These are phyloP conservation scores for Elmis aenea DNA, from an alignment of 2,888 invertebrate genomes.

Conservation along the genomic window DNA sequence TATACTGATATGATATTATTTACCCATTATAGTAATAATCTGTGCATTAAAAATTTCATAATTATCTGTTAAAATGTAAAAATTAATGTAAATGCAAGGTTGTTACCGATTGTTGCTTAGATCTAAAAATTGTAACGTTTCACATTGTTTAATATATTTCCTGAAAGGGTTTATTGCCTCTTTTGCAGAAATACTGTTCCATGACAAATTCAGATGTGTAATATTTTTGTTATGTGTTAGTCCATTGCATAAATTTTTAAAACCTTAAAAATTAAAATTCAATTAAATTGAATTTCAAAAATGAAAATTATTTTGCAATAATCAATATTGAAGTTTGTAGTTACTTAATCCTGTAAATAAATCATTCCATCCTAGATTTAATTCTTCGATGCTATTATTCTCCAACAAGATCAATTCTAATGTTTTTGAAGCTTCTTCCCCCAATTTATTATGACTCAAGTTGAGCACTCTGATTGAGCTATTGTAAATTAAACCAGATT, in stretches of 20 bases:
- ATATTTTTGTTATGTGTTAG: conserved; percentile 38
- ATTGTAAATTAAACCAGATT: conserved; percentile 38
- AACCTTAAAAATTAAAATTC: conserved; percentile 29
- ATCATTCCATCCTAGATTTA: conserved; percentile 54
- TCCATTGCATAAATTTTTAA: conserved; percentile 41
- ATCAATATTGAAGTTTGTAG: conserved; percentile 12
- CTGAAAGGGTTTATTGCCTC: conserved; percentile 33
- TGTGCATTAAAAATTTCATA: too few relatives aligned
- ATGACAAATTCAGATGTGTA: conserved; percentile 44
- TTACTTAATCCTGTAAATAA: conserved; percentile 43
- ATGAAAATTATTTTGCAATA: conserved; percentile 1
- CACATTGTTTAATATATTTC: conserved; percentile 30
- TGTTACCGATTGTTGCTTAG: conserved; percentile 42
- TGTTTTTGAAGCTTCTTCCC: conserved; percentile 41
- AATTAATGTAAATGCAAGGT: conserved; percentile 3
- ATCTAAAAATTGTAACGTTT: conserved; percentile 37
- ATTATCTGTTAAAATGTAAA: background rate
- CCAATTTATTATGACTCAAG: conserved; percentile 50
- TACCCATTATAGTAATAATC: too few relatives aligned
- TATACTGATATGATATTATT: too few relatives aligned
- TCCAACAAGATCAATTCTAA: conserved; percentile 43
- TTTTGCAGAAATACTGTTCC: conserved; percentile 47
- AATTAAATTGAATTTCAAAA: conserved; percentile 2
- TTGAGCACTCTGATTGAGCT: conserved; percentile 42
- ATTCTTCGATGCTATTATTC: conserved; percentile 44